Conservation (phyloP, 2,888 invertebrate genomes). For the Leuctra nigra region DNA sequence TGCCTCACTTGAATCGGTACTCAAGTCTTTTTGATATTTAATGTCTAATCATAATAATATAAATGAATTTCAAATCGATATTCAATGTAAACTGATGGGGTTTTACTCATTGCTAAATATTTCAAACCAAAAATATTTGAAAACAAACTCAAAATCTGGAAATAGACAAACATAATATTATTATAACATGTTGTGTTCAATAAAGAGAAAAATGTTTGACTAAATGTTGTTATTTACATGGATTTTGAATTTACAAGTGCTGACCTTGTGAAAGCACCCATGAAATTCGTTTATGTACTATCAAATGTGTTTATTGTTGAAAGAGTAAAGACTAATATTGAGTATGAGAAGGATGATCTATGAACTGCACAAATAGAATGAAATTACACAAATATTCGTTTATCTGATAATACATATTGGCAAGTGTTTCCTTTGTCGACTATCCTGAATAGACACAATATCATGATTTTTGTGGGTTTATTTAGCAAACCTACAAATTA, state of each 20-base stretch:
- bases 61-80: conserved; percentile 29
- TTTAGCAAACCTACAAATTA: too few relatives aligned
- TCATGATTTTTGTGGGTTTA: too few relatives aligned
- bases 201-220: conserved; percentile 30
- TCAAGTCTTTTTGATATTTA: conserved; percentile 36
- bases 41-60: conserved; percentile 27
- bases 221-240: conserved; percentile 18
- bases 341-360: too few relatives aligned
- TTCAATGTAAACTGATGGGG: conserved; percentile 28
- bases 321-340: too few relatives aligned
- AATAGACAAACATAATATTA: background rate
- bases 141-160: conserved; percentile 27
- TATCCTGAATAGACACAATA: too few relatives aligned
- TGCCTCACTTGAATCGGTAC: conserved; percentile 36
- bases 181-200: conserved; percentile 31
- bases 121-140: conserved; percentile 16
- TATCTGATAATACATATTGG: too few relatives aligned
- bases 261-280: background rate
- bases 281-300: too few relatives aligned
- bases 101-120: conserved; percentile 27
- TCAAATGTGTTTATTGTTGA: too few relatives aligned
- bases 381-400: too few relatives aligned
- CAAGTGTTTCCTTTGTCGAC: too few relatives aligned
- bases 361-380: too few relatives aligned
- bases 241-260: too few relatives aligned